These are phyloP conservation scores for Apaloderma vittatum DNA, from an alignment of 2,113 vertebrate genomes.

Conservation along the genomic window DNA sequence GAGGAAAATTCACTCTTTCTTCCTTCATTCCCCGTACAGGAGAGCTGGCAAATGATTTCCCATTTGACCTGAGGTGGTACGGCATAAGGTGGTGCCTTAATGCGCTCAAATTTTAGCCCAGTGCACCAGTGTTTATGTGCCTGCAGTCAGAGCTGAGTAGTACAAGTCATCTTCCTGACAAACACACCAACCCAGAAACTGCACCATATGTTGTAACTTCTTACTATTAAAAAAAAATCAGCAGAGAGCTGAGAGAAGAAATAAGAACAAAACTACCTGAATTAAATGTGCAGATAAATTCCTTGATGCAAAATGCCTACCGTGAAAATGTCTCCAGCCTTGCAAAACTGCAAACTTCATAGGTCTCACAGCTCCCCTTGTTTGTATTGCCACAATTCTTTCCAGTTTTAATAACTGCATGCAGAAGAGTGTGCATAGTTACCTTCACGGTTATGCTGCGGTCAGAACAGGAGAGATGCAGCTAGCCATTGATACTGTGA, in stretches of 20 bases:
- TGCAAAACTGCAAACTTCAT: background rate
- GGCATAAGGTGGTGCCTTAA: background rate
- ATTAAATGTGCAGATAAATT: background rate
- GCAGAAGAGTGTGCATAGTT: background rate
- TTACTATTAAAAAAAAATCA: background rate
- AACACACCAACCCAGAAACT: background rate
- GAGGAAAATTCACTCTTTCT: background rate
- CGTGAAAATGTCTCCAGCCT: background rate
- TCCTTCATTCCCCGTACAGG: background rate
- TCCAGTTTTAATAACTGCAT: background rate
- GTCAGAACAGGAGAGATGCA: background rate
- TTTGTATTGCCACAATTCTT: background rate
- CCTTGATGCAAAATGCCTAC: background rate
- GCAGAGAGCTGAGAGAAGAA: background rate
- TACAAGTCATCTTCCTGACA: background rate
- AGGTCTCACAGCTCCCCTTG: background rate
- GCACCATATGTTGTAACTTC: background rate
- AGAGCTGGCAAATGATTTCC: background rate
- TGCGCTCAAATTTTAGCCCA: background rate
- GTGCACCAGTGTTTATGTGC: background rate
- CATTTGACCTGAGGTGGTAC: background rate
- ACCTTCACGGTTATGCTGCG: background rate
- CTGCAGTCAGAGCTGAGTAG: background rate
- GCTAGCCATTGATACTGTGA: background rate
- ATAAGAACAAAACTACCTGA: background rate